Conservation (phyloP, 2,797 vertebrate genomes). For the Darevskia nairensis region DNA sequence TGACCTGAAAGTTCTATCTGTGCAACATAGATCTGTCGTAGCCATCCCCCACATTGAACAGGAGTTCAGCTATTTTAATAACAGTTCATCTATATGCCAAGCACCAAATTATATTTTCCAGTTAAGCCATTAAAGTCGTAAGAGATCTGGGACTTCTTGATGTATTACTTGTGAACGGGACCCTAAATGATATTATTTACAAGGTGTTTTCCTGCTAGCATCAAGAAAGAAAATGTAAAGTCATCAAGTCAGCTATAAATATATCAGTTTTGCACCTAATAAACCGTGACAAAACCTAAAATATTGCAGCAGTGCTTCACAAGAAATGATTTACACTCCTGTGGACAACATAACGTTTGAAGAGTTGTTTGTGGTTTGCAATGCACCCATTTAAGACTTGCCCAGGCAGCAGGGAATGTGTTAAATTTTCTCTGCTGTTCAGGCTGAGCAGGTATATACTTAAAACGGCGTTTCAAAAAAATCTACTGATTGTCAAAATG, state of each 20-base stretch:
- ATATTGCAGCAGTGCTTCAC: conserved; percentile 36
- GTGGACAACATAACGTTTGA: conserved; percentile 43
- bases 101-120: conserved; percentile 56
- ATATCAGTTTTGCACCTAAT: conserved; percentile 52
- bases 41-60: neutral
- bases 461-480: neutral
- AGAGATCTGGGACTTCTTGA: conserved; percentile 39
- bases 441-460: conserved; percentile 30
- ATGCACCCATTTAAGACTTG: conserved; percentile 37
- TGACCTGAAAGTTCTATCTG: too few species aligned
- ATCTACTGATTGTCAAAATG: neutral
- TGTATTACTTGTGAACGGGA: conserved; percentile 40
- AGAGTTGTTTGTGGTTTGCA: conserved; percentile 23
- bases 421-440: conserved; percentile 39
- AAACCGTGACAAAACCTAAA: conserved; percentile 62
- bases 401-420: conserved; percentile 38
- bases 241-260: conserved; percentile 59
- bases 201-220: conserved; percentile 44
- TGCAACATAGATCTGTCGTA: too few species aligned
- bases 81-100: conserved; percentile 28
- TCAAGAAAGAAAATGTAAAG: conserved; percentile 58
- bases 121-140: conserved; percentile 48
- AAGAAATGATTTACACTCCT: conserved; percentile 42
- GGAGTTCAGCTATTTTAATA: conserved; percentile 4
- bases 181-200: conserved; percentile 58